Evolutionary conservation across 2,113 vertebrate genomes (phyloP), one percentile per base, ranked within the genome.

Genomic region (Sisor rabdophorus): DNA sequence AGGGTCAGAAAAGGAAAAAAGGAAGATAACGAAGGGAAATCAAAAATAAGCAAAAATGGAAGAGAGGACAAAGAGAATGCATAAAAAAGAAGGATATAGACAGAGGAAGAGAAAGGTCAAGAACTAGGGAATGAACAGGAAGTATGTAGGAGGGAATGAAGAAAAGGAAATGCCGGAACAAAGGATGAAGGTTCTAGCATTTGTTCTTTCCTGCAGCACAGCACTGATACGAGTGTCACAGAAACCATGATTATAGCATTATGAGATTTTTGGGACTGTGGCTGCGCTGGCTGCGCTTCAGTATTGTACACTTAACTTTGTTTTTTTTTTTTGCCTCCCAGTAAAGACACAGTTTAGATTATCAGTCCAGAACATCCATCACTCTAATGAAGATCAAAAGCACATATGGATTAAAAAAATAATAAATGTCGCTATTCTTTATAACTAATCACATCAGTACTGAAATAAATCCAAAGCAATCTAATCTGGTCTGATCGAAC

Each of bases 341-440:
- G 44, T 68, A 22, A 68, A 68, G 44, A 68, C 44, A 11, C 64
- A 48, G 3, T 24, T 2, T 19, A 68, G 64, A 44, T 68, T 40
- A 68, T 68, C 20, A 67, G 22, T 50, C 44, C 12, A 50, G 26
- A 68, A 26, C 64, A 68, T 68, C 44, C 64, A 68, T 68, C 64
- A 68, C 50, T 11, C 7, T 15, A 0, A 47, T 44, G 15, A 12
- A 26, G 24, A 24, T 26, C 16, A 67, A 67, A 48, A 47, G 12
- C 15, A 2, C 20, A 5, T 6, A 12, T 44, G 30, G 10, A 12
- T 40, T 40, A 40, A 10, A 7, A 3, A 17, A 19, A 50, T 9
- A 65, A 65, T n/a, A 44, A 13, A 11, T 9, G 12, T 44, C n/a
- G 47, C 47, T 24, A 50, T 28, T 68, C 15, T 68, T 68, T 36